A percentile compares a stretch with the other conserved stretches of the same genome.
phyloP scores from a whole-genome alignment of 1,140 invertebrate species.

The Lysiphlebus fabarum region DNA sequence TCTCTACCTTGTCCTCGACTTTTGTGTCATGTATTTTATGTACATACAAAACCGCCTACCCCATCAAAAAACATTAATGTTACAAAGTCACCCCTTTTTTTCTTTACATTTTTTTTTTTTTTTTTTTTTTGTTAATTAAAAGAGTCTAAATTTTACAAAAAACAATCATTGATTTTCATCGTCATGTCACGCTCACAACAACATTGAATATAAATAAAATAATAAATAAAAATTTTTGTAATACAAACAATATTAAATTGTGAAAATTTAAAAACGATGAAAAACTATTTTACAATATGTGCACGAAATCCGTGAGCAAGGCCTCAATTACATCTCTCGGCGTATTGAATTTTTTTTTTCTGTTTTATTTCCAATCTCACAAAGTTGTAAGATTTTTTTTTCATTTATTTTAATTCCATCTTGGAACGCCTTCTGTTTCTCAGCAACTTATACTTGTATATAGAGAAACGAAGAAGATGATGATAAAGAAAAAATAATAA shows the following conservation, averaged over 20 bases:
- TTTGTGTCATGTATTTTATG: too few relatives aligned
- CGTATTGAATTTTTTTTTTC: slow-evolving; percentile 4
- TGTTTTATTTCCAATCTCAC: not conserved
- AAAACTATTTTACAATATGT: too few relatives aligned
- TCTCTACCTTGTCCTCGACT: too few relatives aligned
- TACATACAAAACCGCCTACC: too few relatives aligned
- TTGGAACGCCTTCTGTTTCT: too few relatives aligned
- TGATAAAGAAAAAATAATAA: not conserved
- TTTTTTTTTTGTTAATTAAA: slow-evolving; percentile 17
- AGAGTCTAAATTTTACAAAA: not conserved
- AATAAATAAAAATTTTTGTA: too few relatives aligned
- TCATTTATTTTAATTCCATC: not conserved
- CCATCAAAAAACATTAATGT: not conserved
- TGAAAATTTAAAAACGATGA: too few relatives aligned
- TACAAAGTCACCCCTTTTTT: slow-evolving; percentile 9
- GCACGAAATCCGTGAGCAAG: too few relatives aligned
- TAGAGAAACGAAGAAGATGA: not conserved
- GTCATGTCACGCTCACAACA: slow-evolving; percentile 18
- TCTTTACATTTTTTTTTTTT: too few relatives aligned
- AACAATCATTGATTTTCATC: slow-evolving; percentile 13
- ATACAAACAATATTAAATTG: too few relatives aligned
- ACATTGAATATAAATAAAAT: too few relatives aligned
- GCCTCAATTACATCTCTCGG: not conserved
- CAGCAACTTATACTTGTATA: too few relatives aligned
- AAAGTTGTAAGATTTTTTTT: not conserved